These are phyloP conservation scores for Caretta caretta DNA, from an alignment of 2,113 vertebrate species.

Conservation along the genomic window DNA sequence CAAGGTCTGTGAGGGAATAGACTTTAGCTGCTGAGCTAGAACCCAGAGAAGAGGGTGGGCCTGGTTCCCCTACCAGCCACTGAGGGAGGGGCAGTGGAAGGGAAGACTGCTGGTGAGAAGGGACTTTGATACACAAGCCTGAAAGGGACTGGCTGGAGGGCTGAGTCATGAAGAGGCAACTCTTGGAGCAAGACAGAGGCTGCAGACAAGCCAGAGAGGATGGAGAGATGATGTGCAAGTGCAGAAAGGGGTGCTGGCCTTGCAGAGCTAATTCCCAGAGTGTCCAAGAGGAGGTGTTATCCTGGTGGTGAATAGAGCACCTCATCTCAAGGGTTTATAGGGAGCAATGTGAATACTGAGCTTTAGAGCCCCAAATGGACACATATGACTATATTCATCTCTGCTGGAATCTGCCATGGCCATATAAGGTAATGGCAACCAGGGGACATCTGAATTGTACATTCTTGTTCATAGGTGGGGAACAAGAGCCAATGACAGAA, in stretches of 20 bases:
- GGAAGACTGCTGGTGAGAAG: not conserved
- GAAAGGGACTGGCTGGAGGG: not conserved
- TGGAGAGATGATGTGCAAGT: not conserved
- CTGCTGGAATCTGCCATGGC: not conserved
- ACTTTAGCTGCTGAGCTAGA: not conserved
- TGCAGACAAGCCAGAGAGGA: not conserved
- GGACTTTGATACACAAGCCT: too few relatives aligned
- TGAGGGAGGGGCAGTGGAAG: not conserved
- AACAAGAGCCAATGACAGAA: rapidly evolving
- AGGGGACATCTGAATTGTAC: rapidly evolving
- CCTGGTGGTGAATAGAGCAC: not conserved
- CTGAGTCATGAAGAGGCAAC: not conserved
- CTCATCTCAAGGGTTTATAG: not conserved
- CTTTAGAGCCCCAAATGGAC: not conserved
- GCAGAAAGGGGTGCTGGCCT: too few relatives aligned
- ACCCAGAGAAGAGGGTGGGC: too few relatives aligned
- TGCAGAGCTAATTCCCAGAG: not conserved
- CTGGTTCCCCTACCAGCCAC: not conserved
- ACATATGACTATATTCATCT: not conserved
- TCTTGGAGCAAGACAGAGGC: not conserved
- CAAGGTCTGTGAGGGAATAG: not conserved
- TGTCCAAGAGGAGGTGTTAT: not conserved
- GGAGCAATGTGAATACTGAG: not conserved
- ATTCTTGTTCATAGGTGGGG: not conserved
- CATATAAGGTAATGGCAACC: not conserved